Evolutionary conservation across 2,113 vertebrate species (phyloP), one percentile per base, ranked within the genome.

Genomic region (Microcebus murinus): DNA sequence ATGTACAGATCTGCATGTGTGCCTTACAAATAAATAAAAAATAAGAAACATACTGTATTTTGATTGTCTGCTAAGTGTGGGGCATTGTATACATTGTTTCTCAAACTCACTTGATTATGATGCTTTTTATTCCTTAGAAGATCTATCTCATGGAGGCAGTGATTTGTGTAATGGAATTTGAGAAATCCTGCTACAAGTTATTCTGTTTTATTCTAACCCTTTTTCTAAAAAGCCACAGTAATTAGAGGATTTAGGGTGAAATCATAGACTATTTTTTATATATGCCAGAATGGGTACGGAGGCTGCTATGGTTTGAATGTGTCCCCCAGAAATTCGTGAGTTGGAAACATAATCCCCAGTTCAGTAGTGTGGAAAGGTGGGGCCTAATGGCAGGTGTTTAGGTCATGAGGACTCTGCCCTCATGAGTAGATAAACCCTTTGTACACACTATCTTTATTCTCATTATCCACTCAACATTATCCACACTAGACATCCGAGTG

Each of bases 71-170:
- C 2, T 85, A 67, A 96, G 18, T 71, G 0, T 10, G 14, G 14
- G 12, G 90, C 3, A 29, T n/a, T 57, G 1, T 65, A 27, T 9
- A 73, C 48, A 42, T 11, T 55, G 12, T 42, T 93, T 80, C 36
- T 71, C 36, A 90, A 81, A n/a, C 20, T 61, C 45, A 68, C 61
- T 79, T 71, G 45, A 68, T 91, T 50, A n/a, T 52, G 34, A 77
- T 55, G 17, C 6, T 18, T 50, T 48, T 67, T 17, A 29, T 10
- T 27, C 11, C 20, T 76, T 63, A 63, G 9, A 89, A 12, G 14
- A 25, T 36, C 21, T 68, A 18, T 45, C 18, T 29, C 20, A n/a
- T 45, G 8, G 9, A 12, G 67, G 68, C 63, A 23, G 1, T 52
- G 21, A 85, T 61, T 82, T 83, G 13, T 65, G 9, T 29, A n/a